A percentile compares a stretch with the other conserved stretches of the same genome.
These are phyloP conservation scores for Hypotaenidia okinawae DNA, from an alignment of 2,797 vertebrate species.

Conservation along the genomic window DNA sequence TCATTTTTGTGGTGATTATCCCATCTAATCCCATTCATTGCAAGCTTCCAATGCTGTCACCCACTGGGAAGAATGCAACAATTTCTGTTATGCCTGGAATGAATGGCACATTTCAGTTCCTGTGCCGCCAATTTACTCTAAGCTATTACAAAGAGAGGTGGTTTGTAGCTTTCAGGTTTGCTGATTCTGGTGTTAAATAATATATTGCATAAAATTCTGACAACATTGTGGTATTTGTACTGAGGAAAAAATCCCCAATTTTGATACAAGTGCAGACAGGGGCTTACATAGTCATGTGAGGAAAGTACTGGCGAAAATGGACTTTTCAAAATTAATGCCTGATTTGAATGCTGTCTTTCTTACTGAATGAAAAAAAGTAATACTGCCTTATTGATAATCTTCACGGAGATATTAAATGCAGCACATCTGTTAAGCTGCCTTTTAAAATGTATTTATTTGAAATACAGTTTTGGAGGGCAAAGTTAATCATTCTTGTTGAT, in stretches of 20 bases:
- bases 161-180: not conserved
- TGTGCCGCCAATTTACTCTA: not conserved
- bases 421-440: not conserved
- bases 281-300: fast-evolving
- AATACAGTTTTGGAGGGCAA: not conserved
- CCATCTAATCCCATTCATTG: slow-evolving; percentile 57
- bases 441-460: not conserved
- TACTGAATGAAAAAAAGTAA: not conserved
- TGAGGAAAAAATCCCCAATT: not conserved
- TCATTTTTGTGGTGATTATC: slow-evolving; percentile 49
- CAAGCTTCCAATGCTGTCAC: slow-evolving; percentile 43
- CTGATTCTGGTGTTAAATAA: not conserved
- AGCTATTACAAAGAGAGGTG: not conserved
- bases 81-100: slow-evolving; percentile 35
- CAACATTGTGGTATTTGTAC: not conserved
- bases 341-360: not conserved
- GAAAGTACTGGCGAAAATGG: not conserved
- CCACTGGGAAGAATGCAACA: slow-evolving; percentile 19
- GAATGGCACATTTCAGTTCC: not conserved
- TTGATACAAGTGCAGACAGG: not conserved
- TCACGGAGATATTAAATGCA: not conserved
- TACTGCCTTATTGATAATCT: not conserved
- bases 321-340: not conserved
- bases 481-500: not conserved
- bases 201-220: not conserved